These are phyloP conservation scores for Drosophila oshimai DNA, from an alignment of 1,140 invertebrate species.

Conservation along the genomic window DNA sequence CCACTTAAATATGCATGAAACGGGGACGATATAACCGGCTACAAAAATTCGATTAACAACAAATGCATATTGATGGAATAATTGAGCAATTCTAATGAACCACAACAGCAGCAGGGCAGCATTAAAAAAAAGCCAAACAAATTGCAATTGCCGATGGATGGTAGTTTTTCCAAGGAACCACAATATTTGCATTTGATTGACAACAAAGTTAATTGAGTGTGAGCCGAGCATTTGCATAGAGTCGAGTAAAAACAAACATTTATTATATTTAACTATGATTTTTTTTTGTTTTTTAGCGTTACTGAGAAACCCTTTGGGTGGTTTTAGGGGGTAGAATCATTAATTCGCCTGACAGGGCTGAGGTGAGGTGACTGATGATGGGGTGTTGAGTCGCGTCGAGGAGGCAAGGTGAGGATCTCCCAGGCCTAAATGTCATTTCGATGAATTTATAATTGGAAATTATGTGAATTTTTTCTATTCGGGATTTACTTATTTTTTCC, in stretches of 20 bases:
- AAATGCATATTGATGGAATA: constrained; percentile 82
- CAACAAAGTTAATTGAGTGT: constrained; percentile 81
- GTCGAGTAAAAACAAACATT: constrained; percentile 63
- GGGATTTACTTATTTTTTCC: constrained; percentile 39
- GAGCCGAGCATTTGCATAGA: constrained; percentile 59
- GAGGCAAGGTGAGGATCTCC: constrained; percentile 42
- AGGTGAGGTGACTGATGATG: constrained; percentile 59
- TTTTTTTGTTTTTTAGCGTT: constrained; percentile 30
- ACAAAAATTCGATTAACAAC: constrained; percentile 73
- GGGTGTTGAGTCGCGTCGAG: constrained; percentile 37
- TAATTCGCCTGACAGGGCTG: constrained; percentile 53
- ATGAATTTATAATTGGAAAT: constrained; percentile 82
- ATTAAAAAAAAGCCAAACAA: constrained; percentile 44
- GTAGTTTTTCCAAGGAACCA: constrained; percentile 39
- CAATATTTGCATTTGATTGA: constrained; percentile 81
- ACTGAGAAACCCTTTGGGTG: constrained; percentile 18
- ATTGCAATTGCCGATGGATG: constrained; percentile 46
- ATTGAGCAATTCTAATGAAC: constrained; percentile 80
- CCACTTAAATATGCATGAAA: constrained; percentile 74
- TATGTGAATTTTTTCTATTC: constrained; percentile 46
- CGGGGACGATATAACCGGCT: constrained; percentile 23
- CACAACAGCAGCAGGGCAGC: constrained; percentile 51
- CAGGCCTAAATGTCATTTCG: constrained; percentile 78
- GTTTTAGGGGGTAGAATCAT: constrained; percentile 33
- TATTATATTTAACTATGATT: constrained; percentile 71